A percentile compares a stretch with the other conserved stretches of the same genome.
phyloP scores from a whole-genome alignment of 2,888 invertebrate genomes.

The Seira ritae region DNA sequence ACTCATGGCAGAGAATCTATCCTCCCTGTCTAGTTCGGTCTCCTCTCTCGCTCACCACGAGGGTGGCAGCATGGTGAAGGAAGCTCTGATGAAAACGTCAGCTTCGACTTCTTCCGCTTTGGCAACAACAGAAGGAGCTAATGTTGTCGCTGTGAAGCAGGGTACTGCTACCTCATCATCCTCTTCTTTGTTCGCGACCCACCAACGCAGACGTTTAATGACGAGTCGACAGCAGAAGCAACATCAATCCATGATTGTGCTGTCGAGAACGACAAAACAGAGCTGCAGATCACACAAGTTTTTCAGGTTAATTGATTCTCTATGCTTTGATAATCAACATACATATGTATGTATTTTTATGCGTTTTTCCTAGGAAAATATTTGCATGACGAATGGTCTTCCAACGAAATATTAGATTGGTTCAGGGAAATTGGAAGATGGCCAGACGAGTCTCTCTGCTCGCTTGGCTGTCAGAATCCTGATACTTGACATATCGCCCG shows the following conservation, averaged over 20 bases:
- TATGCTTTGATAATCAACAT: too few species aligned
- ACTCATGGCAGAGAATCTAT: slow-evolving; percentile 57
- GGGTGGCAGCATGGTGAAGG: slow-evolving; percentile 31
- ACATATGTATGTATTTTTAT: too few species aligned
- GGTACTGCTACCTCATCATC: slow-evolving; percentile 74
- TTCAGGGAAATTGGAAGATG: too few species aligned
- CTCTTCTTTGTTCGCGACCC: slow-evolving; percentile 75
- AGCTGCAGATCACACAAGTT: slow-evolving; percentile 52
- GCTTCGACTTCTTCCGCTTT: slow-evolving; percentile 64
- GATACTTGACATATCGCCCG: too few species aligned
- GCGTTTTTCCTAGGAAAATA: too few species aligned
- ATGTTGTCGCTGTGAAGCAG: slow-evolving; percentile 38
- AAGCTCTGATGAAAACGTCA: slow-evolving; percentile 34
- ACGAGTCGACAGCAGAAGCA: slow-evolving; percentile 57
- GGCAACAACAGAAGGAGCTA: slow-evolving; percentile 72
- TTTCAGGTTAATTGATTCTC: slow-evolving; percentile 52
- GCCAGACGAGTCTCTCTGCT: too few species aligned
- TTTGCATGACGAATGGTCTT: too few species aligned
- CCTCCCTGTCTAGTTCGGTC: slow-evolving; percentile 48
- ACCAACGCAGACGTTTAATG: slow-evolving; percentile 65
- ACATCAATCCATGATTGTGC: slow-evolving; percentile 50
- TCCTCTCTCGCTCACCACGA: slow-evolving; percentile 53
- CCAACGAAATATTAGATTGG: too few species aligned
- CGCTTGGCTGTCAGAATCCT: too few species aligned
- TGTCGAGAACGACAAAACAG: slow-evolving; percentile 49